Evolutionary conservation across 2,113 vertebrate genomes (phyloP), one percentile per base, ranked within the genome.

Genomic region (Lipophrys pholis): DNA sequence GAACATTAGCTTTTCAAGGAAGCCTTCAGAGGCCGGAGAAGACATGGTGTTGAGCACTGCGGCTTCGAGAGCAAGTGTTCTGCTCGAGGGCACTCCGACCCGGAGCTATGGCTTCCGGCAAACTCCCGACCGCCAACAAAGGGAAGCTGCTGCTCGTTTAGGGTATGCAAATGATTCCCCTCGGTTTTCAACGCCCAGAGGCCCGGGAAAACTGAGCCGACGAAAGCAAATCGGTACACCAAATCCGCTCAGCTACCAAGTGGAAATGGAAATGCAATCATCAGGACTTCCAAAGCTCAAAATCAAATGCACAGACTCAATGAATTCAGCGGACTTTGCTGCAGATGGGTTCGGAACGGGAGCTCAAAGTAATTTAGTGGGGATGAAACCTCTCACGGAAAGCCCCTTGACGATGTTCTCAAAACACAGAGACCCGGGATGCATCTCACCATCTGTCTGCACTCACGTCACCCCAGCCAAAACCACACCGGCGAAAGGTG

Each of bases 281-380:
- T 95, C 96, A 0, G 97, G 96, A 40, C 89, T 97, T 54, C 98
- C 97, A 9, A 97, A 96, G 62, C 95, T 99, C 6, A 95, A 93
- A 41, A 92, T 98, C 76, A 96, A 94, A 73, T 94, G 94, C 53
- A 83, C 93, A 0, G 92, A 95, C 1, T 93, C 96, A 11, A 85
- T 80, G 72, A 87, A 81, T 0, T 61, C 75, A 0, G 9, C 76
- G 1, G 93, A 94, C 36, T 57, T 55, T 0, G 60, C 87, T 0
- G 12, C 66, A 6, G 73, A 83, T n/a, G 57, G 82, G 48, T 83
- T 69, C 16, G 80, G 36, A 10, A 80, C 50, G n/a, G 77, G 60
- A 30, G 17, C 75, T 30, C 77, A 65, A 5, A 86, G 88, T 43
- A 78, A 78, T 11, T 15, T 53, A 3, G 60, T 77, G 3, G 56